Conservation (phyloP, 1,140 invertebrate species). For the Sesamia nonagrioides region DNA sequence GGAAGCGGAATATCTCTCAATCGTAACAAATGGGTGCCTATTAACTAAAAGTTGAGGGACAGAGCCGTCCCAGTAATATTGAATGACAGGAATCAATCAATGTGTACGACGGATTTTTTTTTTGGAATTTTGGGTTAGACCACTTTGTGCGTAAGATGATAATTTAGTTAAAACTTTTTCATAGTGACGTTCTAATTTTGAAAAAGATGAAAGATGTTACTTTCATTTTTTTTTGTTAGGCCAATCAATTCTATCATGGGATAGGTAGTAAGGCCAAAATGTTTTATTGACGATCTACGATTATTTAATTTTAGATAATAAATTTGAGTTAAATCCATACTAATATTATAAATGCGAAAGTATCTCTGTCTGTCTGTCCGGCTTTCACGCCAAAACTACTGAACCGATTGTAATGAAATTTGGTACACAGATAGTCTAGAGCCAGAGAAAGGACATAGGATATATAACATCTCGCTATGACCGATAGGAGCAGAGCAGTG, state of each 20-base stretch:
- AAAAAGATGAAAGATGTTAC: constrained; percentile 1
- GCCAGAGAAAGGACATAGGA: no score
- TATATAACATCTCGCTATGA: no score
- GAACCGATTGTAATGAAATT: no score
- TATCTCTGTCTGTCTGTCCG: no score
- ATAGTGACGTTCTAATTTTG: constrained; percentile 17
- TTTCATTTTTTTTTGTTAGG: not conserved
- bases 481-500: no score
- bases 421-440: no score
- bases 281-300: no score
- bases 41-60: constrained; percentile 56
- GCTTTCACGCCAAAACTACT: no score
- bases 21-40: constrained; percentile 68
- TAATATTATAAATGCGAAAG: no score
- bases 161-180: constrained; percentile 4
- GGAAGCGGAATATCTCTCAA: constrained; percentile 46
- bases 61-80: constrained; percentile 46
- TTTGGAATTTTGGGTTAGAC: constrained; percentile 15
- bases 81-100: constrained; percentile 78
- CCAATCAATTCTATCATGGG: not conserved
- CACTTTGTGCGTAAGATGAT: constrained; percentile 22
- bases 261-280: no score
- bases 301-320: no score
- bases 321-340: no score
- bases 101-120: constrained; percentile 17